Percentiles rank a stretch among this genome's conserved stretches.
Evolutionary conservation across 2,888 invertebrate species (phyloP).

Genomic region (Cerastis leucographa): DNA sequence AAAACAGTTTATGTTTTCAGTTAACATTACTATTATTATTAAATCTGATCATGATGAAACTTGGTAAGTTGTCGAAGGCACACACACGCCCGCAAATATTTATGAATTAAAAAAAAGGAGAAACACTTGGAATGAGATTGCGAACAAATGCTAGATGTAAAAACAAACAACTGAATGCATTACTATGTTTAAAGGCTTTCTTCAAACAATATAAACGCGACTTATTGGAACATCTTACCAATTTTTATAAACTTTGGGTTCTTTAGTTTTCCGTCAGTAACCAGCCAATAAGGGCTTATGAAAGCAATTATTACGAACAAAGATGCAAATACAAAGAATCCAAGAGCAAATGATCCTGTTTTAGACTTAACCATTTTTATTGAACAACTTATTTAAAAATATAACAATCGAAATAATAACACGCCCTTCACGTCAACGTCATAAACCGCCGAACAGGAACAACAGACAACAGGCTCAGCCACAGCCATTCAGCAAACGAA

Average conservation of each 20-base stretch:
- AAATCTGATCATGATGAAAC: background rate
- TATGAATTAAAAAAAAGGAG: background rate
- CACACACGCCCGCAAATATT: background rate
- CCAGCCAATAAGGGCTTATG: constrained; percentile 96
- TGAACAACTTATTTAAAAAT: constrained; percentile 2
- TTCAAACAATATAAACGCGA: background rate
- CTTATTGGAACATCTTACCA: constrained; percentile 87
- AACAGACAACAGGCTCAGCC: too few relatives aligned
- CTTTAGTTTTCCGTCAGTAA: constrained; percentile 94
- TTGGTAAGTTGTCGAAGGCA: too few relatives aligned
- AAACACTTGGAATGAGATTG: background rate
- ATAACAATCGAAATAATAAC: constrained; percentile 36
- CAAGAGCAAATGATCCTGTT: constrained; percentile 92
- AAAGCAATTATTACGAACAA: constrained; percentile 95
- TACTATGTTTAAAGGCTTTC: background rate
- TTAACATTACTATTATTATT: background rate
- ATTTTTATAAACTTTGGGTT: constrained; percentile 95
- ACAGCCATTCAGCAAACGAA: too few relatives aligned
- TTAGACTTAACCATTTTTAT: constrained; percentile 91
- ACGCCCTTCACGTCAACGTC: constrained; percentile 58
- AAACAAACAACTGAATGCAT: background rate
- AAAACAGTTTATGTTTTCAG: background rate
- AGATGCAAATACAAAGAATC: constrained; percentile 92
- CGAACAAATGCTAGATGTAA: background rate
- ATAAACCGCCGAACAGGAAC: background rate